These are phyloP conservation scores for Lichenostomus cassidix DNA, from an alignment of 2,113 vertebrate genomes.

Conservation along the genomic window DNA sequence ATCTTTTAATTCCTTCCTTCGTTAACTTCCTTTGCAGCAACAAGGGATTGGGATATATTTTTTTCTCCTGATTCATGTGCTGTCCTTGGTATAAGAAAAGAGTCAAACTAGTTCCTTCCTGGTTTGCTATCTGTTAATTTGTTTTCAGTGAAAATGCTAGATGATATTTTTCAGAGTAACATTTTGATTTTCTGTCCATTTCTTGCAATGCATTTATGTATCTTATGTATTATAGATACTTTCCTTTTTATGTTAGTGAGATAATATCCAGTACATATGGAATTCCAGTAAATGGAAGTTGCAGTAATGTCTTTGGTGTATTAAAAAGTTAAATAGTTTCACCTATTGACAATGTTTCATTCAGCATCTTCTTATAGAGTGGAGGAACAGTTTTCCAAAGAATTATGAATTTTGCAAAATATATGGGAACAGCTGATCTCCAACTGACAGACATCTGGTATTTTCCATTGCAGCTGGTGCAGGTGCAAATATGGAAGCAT, in stretches of 20 bases:
- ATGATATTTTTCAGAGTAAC: neutral
- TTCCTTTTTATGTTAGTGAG: neutral
- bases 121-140: neutral
- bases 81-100: neutral
- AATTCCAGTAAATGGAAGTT: neutral
- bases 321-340: neutral
- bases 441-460: neutral
- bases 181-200: neutral
- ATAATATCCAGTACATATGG: neutral
- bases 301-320: neutral
- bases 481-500: constrained; percentile 80
- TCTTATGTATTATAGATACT: neutral
- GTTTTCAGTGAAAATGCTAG: neutral
- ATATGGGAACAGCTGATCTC: neutral
- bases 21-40: neutral
- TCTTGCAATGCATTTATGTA: neutral
- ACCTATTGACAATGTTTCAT: neutral
- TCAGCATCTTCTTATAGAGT: neutral
- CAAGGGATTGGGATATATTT: neutral
- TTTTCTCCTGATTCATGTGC: neutral
- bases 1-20: neutral
- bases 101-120: neutral
- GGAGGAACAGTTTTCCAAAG: neutral
- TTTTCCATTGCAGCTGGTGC: constrained; percentile 70
- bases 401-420: neutral